A percentile compares a stretch with the other conserved stretches of the same genome.
These are phyloP conservation scores for Urocynchramus pylzowi DNA, from an alignment of 2,113 vertebrate species.

Conservation along the genomic window DNA sequence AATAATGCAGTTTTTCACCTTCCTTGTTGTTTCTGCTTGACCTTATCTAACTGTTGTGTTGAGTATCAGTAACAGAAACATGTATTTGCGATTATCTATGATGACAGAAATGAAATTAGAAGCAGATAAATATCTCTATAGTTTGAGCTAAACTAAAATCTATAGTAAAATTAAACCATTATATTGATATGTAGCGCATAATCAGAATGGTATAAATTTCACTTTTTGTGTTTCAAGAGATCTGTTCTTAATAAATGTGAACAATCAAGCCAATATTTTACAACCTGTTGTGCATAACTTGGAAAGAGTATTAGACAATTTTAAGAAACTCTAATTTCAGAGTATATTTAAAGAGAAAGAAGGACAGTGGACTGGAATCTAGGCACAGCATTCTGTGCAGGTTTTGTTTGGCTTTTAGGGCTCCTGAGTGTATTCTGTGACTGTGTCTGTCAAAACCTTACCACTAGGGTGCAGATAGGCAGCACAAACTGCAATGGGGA, in stretches of 20 bases:
- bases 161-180: neutral
- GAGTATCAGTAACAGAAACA: neutral
- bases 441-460: neutral
- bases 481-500: neutral
- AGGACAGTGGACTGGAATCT: neutral
- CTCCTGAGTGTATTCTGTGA: neutral
- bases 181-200: neutral
- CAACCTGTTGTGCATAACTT: neutral
- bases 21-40: neutral
- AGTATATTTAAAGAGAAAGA: neutral
- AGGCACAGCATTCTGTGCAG: neutral
- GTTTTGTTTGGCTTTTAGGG: neutral
- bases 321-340: neutral
- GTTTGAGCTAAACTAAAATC: neutral
- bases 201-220: neutral
- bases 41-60: neutral
- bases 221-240: neutral
- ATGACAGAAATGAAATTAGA: neutral
- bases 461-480: slow-evolving; percentile 53
- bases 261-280: neutral
- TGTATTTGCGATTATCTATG: neutral
- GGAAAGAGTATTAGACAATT: neutral
- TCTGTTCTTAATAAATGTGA: neutral
- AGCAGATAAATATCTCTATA: neutral
- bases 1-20: neutral